Evolutionary conservation across 2,113 vertebrate species (phyloP).

Genomic region (cat (Felis catus)): F.catus_Fca126_mat1.0 CM031421.1:80137501-80138000

Average conservation of each 20-base stretch:
- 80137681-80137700: neutral
- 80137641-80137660: neutral
- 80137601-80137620: neutral
- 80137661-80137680: neutral
- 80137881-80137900: neutral
- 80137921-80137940: neutral
- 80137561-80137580: neutral
- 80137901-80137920: neutral
- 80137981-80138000: neutral
- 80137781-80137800: neutral
- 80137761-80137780: neutral
- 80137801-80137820: neutral
- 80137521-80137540: too few species aligned
- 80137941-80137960: neutral
- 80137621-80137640: neutral
- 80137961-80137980: neutral
- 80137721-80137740: neutral
- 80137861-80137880: neutral
- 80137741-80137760: neutral
- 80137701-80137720: neutral
- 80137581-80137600: neutral
- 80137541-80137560: neutral
- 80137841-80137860: neutral
- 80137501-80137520: neutral
- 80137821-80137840: neutral